A percentile compares a stretch with the other conserved stretches of the same genome.
Conservation (phyloP, 2,888 invertebrate species). For the Fragum whitleyi region DNA sequence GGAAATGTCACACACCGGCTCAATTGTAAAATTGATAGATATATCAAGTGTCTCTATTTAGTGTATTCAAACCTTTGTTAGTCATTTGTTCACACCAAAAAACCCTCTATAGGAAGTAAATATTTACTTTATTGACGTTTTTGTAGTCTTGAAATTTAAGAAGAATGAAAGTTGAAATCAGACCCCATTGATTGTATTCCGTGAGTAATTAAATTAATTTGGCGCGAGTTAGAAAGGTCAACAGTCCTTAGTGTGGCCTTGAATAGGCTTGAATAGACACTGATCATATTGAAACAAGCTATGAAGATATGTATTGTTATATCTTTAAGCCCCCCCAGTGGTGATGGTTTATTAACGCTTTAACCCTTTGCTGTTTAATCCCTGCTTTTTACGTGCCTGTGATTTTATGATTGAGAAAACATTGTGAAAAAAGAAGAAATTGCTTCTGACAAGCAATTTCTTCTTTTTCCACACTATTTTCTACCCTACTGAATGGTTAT, state of each 20-base stretch:
- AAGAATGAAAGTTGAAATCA: not conserved
- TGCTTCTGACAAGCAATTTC: too few relatives aligned
- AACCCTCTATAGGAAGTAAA: constrained; percentile 12
- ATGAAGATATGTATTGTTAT: not conserved
- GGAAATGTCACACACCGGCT: too few relatives aligned
- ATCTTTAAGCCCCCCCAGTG: too few relatives aligned
- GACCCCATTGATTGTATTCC: not conserved
- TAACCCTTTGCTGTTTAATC: too few relatives aligned
- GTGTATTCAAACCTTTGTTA: not conserved
- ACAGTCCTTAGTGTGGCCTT: not conserved
- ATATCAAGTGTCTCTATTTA: not conserved
- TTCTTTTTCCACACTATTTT: too few relatives aligned
- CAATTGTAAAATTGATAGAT: not conserved
- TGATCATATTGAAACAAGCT: not conserved
- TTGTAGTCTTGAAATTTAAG: constrained; percentile 11
- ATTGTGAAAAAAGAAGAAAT: too few relatives aligned
- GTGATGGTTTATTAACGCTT: too few relatives aligned
- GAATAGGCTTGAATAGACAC: not conserved
- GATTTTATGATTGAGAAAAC: too few relatives aligned
- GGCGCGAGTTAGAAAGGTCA: constrained; percentile 13
- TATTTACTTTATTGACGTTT: constrained; percentile 3
- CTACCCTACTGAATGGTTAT: too few relatives aligned
- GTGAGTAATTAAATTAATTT: constrained; percentile 12
- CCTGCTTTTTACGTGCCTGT: too few relatives aligned
- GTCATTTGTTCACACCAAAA: not conserved